These are phyloP conservation scores for Nasonia vitripennis DNA, from an alignment of 1,140 invertebrate genomes.

Conservation along the genomic window DNA sequence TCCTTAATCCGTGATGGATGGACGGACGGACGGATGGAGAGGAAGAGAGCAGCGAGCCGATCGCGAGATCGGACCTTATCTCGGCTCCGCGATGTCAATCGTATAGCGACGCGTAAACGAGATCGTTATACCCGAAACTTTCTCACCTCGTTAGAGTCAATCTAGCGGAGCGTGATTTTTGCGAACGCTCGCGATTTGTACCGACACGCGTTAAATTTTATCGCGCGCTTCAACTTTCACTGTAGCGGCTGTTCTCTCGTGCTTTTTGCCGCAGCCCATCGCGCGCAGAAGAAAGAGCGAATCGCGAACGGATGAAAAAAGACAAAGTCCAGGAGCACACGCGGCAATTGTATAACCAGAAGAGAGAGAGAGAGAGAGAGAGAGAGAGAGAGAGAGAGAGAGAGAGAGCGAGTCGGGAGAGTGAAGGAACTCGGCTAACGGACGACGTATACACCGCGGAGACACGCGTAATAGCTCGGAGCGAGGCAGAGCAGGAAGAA, in stretches of 20 bases:
- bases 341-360: not conserved
- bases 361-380: too few relatives aligned
- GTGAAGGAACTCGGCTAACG: slow-evolving; percentile 36
- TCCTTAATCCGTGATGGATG: slow-evolving; percentile 35
- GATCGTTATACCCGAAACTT: slow-evolving; percentile 44
- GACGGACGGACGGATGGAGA: not conserved
- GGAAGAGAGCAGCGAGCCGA: not conserved
- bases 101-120: slow-evolving; percentile 28
- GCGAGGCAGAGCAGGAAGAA: slow-evolving; percentile 42
- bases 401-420: not conserved
- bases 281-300: not conserved
- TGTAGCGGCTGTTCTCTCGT: not conserved
- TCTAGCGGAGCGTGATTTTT: not conserved
- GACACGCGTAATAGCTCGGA: slow-evolving; percentile 17
- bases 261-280: not conserved
- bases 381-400: too few relatives aligned
- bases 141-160: slow-evolving; percentile 41
- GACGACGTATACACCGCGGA: not conserved
- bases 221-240: slow-evolving; percentile 33
- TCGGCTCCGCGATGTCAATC: slow-evolving; percentile 13
- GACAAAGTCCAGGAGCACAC: not conserved
- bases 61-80: not conserved
- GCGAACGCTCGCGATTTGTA: not conserved
- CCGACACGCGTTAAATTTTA: slow-evolving; percentile 49
- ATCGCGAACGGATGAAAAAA: not conserved